Base-by-base conservation (phyloP, 2,113 vertebrate genomes). In the Lagopus muta region DNA sequence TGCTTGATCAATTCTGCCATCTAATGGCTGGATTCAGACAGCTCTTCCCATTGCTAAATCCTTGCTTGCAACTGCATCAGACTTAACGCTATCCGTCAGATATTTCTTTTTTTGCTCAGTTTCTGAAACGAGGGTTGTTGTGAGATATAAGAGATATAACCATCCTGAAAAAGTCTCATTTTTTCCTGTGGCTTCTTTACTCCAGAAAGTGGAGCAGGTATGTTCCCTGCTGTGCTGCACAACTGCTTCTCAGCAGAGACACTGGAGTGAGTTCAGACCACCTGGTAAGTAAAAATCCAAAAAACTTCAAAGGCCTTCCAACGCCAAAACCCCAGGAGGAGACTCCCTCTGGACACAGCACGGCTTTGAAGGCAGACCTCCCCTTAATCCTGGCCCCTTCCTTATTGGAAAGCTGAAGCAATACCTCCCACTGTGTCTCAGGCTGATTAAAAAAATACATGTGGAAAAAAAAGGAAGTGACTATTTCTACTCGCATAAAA, bases 281-380 rank as follows among this genome's bases (percentile, higher is more conserved):
- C 98, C 97, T 98, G 96, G 97, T 95, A 97, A 97, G 97, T 45
- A 65, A 96, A 97, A 98, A 98, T 95, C 94, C 93, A 95, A 95
- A 98, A 97, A 97, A 97, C 97, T 98, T 98, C 98, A 98, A 98
- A 98, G 97, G 90, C 80, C 55, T 81, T 97, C 90, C 95, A 77
- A 47, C 61, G 92, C 96, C 94, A 92, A 96, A 97, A 95, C 82
- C 93, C 89, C 94, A 95, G 95, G 95, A 97, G 95, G 84, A 96
- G 89, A 83, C 78, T 97, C 94, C 95, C 94, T 86, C 92, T 81
- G 95, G 96, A 97, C 92, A 54, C 82, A 93, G 86, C 60, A 64
- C 25, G 38, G 86, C 97, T 98, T 97, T 97, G 97, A 98, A 98
- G 95, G 84, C 86, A 97, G 82, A 81, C 40, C 38, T 64, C n/a